Evolutionary conservation across 2,888 invertebrate genomes (phyloP), one percentile per base, ranked within the genome.

Genomic region (Aphidoletes aphidimyza): DNA sequence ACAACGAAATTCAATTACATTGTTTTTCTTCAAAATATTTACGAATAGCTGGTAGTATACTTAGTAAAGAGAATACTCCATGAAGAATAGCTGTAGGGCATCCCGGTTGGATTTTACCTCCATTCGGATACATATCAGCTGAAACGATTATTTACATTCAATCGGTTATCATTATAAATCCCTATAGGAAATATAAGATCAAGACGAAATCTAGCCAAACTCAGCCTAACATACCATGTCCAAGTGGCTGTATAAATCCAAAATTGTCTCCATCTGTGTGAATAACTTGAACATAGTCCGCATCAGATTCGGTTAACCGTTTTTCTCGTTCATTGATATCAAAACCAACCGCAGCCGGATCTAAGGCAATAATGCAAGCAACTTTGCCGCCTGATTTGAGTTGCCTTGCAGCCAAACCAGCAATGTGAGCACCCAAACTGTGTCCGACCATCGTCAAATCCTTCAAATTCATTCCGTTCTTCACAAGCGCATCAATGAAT

Each of bases 101-200:
- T 6, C 83, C 83, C 14, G 83, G 83, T 34, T 83, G 83, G 8
- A 49, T 19, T 30, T 47, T 83, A 11, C 83, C 83, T 19, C 83
- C 42, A 47, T 83, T 83, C 34, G 83, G 83, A 42, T 83, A 83
- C 8, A 83, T 34, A 34, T 83, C 83, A 47, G 34, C 47, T 30
- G 39, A 2, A 42, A 9, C 42, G 11, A n/a, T n/a, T n/a, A n/a
- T n/a, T n/a, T n/a, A n/a, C n/a, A n/a, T n/a, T n/a, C n/a, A n/a
- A n/a, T n/a, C n/a, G n/a, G n/a, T n/a, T n/a, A n/a, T n/a, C n/a
- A n/a, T n/a, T n/a, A n/a, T n/a, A n/a, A n/a, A n/a, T n/a, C n/a
- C n/a, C n/a, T n/a, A n/a, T n/a, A 45, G 14, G 8, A 45, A 17
- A 39, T 45, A 36, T 0, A 45, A 45, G 2, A 8, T 42, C 9